phyloP scores from a whole-genome alignment of 2,113 vertebrate species.

The Pardalotus punctatus region DNA sequence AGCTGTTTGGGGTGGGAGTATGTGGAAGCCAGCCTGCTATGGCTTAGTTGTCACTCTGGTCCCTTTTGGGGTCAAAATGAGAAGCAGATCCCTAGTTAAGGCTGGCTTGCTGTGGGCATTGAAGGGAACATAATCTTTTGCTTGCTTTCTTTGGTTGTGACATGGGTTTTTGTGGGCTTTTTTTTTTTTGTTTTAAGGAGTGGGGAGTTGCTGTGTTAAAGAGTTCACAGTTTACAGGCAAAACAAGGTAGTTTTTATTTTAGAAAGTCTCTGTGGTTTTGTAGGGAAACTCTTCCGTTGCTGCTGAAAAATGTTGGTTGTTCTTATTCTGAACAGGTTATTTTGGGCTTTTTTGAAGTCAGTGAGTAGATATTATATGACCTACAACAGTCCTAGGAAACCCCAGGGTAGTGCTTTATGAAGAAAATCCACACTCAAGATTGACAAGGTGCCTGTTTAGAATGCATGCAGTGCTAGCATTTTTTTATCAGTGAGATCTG shows the following conservation, averaged over 20 bases:
- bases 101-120: neutral
- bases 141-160: neutral
- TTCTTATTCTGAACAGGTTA: neutral
- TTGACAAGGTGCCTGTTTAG: neutral
- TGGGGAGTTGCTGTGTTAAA: neutral
- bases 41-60: neutral
- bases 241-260: neutral
- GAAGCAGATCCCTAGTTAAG: neutral
- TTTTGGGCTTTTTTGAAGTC: neutral
- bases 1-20: neutral
- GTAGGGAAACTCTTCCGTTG: neutral
- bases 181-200: neutral
- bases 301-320: neutral
- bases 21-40: neutral
- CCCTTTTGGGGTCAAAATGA: neutral
- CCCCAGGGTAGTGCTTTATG: neutral
- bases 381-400: neutral
- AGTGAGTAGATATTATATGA: neutral
- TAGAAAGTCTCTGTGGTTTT: neutral
- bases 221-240: neutral
- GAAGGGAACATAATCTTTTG: neutral
- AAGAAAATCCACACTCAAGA: neutral
- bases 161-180: fast-evolving
- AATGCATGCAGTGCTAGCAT: neutral
- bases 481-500: neutral